These are phyloP conservation scores for Phymorhynchus buccinoides DNA, from an alignment of 1,140 invertebrate species.

Conservation along the genomic window DNA sequence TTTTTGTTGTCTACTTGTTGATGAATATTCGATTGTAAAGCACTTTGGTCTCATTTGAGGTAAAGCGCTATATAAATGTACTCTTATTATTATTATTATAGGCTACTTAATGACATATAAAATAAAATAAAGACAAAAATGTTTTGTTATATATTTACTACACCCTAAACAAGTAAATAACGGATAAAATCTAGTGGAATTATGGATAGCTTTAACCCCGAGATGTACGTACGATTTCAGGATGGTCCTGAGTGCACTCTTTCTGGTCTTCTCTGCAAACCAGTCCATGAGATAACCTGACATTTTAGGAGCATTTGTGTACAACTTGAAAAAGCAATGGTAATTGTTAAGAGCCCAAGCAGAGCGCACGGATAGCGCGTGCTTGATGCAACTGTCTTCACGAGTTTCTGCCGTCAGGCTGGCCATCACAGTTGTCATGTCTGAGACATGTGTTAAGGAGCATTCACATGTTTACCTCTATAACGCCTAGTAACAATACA, in stretches of 20 bases:
- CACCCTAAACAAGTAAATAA: neutral
- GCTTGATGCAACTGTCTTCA: slow-evolving; percentile 86
- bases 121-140: no score
- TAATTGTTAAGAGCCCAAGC: slow-evolving; percentile 94
- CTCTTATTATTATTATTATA: no score
- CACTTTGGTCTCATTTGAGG: no score
- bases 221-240: slow-evolving; percentile 93
- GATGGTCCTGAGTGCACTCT: slow-evolving; percentile 89
- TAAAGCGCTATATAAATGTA: no score
- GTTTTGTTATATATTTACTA: no score
- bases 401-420: slow-evolving; percentile 85
- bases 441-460: slow-evolving; percentile 76
- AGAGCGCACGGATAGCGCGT: slow-evolving; percentile 88
- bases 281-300: slow-evolving; percentile 96
- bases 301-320: slow-evolving; percentile 91
- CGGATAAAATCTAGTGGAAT: neutral
- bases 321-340: slow-evolving; percentile 92
- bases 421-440: slow-evolving; percentile 92
- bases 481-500: no score
- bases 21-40: no score
- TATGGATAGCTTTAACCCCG: neutral
- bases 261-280: slow-evolving; percentile 94
- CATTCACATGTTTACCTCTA: no score
- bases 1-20: no score
- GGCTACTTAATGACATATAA: no score